These are phyloP conservation scores for Prunella strophiata DNA, from an alignment of 2,797 vertebrate species.

Conservation along the genomic window DNA sequence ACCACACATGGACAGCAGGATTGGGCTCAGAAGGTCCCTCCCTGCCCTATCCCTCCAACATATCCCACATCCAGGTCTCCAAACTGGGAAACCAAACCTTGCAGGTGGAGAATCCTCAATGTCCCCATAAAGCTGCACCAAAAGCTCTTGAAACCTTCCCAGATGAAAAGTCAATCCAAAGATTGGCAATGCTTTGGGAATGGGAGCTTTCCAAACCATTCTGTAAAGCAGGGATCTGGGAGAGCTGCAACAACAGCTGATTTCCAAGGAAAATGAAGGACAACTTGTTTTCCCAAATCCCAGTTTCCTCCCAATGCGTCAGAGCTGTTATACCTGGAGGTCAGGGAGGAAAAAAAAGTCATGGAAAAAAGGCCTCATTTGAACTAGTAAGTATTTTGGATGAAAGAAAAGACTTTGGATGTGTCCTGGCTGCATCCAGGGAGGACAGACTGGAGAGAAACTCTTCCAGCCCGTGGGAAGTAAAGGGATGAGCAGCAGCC, in stretches of 20 bases:
- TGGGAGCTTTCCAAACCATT: not conserved
- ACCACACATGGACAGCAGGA: not conserved
- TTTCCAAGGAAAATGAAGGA: conserved; percentile 6
- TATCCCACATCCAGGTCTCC: not conserved
- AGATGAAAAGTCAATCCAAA: not conserved
- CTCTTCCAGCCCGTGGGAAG: not conserved
- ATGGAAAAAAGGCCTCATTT: conserved; percentile 31
- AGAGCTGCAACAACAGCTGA: not conserved
- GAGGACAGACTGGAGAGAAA: not conserved
- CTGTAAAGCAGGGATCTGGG: not conserved
- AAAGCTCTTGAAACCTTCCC: not conserved
- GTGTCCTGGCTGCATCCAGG: not conserved
- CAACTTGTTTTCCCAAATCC: not conserved
- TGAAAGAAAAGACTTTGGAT: not conserved
- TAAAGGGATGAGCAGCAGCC: not conserved
- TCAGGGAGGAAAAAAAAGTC: not conserved
- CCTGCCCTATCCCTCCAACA: not conserved
- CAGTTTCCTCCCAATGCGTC: not conserved
- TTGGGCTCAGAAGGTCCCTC: not conserved
- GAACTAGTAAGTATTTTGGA: not conserved
- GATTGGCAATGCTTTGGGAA: not conserved
- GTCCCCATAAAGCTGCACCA: not conserved
- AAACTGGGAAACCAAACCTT: not conserved
- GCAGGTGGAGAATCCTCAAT: not conserved
- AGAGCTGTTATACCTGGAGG: conserved; percentile 16